Percentiles rank a stretch among this genome's conserved stretches.
Conservation (phyloP, 1,140 invertebrate species). For the Agrypnia vestita region DNA sequence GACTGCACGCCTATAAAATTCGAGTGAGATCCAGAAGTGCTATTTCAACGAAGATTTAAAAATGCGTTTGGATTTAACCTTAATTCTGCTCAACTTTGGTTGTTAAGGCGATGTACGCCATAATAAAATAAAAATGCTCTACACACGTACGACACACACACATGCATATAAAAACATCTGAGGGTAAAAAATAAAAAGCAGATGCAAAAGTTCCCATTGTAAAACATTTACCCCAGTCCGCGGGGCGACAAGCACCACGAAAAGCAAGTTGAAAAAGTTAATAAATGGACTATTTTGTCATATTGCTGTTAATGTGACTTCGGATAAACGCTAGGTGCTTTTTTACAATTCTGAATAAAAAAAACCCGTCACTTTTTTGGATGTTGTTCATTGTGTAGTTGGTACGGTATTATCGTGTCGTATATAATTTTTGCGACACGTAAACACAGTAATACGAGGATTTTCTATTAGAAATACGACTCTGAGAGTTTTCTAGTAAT, state of each 20-base stretch:
- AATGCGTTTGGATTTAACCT: no score
- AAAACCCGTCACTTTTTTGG: background rate
- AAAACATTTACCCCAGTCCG: conserved; percentile 51
- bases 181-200: conserved; percentile 50
- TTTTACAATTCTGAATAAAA: conserved; percentile 1
- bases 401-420: conserved; percentile 35
- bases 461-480: conserved; percentile 18
- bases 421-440: conserved; percentile 40
- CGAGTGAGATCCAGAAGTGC: no score
- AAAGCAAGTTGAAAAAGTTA: background rate
- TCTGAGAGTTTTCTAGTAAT: conserved; percentile 14
- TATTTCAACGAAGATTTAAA: no score
- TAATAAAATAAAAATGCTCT: no score
- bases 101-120: no score
- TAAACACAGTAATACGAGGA: conserved; percentile 22
- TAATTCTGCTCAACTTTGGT: no score
- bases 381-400: background rate
- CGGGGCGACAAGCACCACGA: background rate
- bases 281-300: conserved; percentile 16
- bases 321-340: conserved; percentile 2
- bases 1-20: no score
- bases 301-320: background rate
- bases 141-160: background rate
- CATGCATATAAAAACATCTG: conserved; percentile 18
- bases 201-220: conserved; percentile 58